Evolutionary conservation across 2,113 vertebrate genomes (phyloP).

Genomic region (Centrocercus urophasianus): DNA sequence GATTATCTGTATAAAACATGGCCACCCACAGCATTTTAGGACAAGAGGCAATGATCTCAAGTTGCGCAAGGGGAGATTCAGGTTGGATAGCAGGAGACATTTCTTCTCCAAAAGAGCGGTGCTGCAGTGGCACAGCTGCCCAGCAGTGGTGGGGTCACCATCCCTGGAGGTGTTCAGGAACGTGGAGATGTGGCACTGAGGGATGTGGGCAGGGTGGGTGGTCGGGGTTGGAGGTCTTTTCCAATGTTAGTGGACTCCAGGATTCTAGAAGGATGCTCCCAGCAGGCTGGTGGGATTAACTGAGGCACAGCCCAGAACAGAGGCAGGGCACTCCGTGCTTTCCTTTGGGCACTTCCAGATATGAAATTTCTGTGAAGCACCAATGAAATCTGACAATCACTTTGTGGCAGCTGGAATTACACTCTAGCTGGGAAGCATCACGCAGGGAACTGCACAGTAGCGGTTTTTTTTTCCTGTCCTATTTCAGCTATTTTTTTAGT

Average conservation of each 20-base stretch:
- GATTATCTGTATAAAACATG: neutral
- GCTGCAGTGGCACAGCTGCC: no score
- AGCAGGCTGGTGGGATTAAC: neutral
- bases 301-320: neutral
- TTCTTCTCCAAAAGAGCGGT: no score
- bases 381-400: neutral
- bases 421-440: neutral
- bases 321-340: fast-evolving
- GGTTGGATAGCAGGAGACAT: no score
- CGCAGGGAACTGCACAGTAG: neutral
- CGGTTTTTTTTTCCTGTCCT: neutral
- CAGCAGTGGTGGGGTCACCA: no score
- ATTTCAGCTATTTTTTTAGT: neutral
- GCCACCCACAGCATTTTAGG: neutral
- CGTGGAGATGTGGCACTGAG: no score
- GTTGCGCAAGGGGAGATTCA: no score
- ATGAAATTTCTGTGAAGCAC: neutral
- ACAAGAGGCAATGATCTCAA: no score
- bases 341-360: neutral
- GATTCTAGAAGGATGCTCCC: neutral
- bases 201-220: no score
- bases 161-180: no score
- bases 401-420: neutral
- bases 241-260: no score
- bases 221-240: no score